Base-by-base conservation (phyloP, 2,797 vertebrate genomes). In the Lacerta viridis region DNA sequence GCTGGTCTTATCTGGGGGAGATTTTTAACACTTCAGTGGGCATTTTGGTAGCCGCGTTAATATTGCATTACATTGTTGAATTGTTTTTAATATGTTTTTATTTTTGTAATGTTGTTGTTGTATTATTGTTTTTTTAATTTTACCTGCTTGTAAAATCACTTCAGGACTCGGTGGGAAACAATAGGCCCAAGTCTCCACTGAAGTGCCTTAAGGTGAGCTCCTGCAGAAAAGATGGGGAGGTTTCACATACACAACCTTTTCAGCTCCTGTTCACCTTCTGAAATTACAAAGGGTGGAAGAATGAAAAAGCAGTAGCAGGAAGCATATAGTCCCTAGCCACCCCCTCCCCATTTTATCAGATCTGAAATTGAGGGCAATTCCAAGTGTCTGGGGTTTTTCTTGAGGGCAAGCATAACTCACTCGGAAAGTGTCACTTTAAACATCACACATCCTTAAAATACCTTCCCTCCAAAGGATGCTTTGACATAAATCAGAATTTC, bases 401-500 rank as follows among this genome's bases (percentile, higher is more conserved):
- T 39, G 18, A 55, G 36, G 68, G 36, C 3, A 50, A 72, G 50
- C 46, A 61, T 20, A 61, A 41, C 50, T 74, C 79, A 82, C 36
- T 87, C 50, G 7, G 27, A 64, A 85, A 77, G 6, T 82, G 59
- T 77, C 78, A 80, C 79, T 86, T 77, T 69, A 77, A 89, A 69
- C 46, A 23, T 68, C 36, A 59, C 2, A 15, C 18, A n/a, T 76
- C 55, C 20, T 18, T 50, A 6, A 36, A 76, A 74, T 68, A 46
- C 41, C n/a, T 81, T 75, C 41, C 39, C 41, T n/a, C 75, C 43
- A 11, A 86, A 77, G 46, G 33, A 66, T 27, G 27, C 36, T 43
- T 55, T 86, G 78, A 74, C 78, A 75, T 89, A 50, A 80, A 64
- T 85, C 78, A 80, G 55, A 89, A 85, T 85, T 64, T 41, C 61